Conservation (phyloP, 2,113 vertebrate species). For the Dicaeum eximium region DNA sequence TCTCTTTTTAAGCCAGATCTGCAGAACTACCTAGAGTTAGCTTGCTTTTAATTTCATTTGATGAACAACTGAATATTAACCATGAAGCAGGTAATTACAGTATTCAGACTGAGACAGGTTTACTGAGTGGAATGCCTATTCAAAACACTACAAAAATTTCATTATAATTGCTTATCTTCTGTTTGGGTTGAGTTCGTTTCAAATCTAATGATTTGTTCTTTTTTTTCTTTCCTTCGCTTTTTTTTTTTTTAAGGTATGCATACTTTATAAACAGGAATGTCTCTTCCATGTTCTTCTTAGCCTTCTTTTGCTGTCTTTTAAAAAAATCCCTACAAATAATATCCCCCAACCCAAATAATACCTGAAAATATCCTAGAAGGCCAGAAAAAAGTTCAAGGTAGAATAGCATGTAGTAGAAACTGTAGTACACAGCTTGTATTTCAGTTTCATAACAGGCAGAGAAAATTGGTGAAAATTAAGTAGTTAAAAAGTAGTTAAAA, state of each 20-base stretch:
- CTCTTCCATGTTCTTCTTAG: constrained; percentile 26
- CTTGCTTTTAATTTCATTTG: constrained; percentile 33
- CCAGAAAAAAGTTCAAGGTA: background rate
- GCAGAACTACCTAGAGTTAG: constrained; percentile 38
- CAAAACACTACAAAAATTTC: constrained; percentile 41
- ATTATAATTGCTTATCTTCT: constrained; percentile 41
- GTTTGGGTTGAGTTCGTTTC: constrained; percentile 31
- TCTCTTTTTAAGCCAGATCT: constrained; percentile 40
- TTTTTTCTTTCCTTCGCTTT: background rate
- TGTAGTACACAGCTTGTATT: background rate
- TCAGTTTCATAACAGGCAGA: background rate
- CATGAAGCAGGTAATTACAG: constrained; percentile 49
- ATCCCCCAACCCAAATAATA: background rate
- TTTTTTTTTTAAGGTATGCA: background rate
- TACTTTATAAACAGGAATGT: background rate
- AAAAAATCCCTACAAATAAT: background rate
- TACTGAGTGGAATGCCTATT: constrained; percentile 40
- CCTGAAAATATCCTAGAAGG: background rate
- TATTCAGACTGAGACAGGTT: constrained; percentile 51
- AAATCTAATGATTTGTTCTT: background rate
- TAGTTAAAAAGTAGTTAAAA: background rate
- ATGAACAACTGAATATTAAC: constrained; percentile 46
- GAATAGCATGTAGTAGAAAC: background rate
- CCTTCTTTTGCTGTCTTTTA: background rate
- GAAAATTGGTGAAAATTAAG: background rate